A percentile compares a stretch with the other conserved stretches of the same genome.
Evolutionary conservation across 1,140 invertebrate genomes (phyloP).

Genomic region (Apis florea): DNA sequence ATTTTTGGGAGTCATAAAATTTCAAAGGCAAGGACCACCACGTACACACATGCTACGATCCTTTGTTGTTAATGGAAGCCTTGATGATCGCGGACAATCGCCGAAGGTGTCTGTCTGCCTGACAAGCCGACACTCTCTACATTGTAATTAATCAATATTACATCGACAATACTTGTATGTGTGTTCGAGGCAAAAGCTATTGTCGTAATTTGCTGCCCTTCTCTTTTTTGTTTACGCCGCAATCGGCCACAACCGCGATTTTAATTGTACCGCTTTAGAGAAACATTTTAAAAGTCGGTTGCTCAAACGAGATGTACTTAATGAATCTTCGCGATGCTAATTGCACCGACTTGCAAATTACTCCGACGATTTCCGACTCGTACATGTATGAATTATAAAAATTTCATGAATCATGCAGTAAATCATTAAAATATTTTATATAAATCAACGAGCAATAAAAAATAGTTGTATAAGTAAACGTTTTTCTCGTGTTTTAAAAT

Average conservation of each 20-base stretch:
- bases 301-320: slow-evolving; percentile 26
- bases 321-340: slow-evolving; percentile 15
- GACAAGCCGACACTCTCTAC: slow-evolving; percentile 34
- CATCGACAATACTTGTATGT: slow-evolving; percentile 66
- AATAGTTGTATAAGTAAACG: not conserved
- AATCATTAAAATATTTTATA: not conserved
- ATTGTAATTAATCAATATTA: slow-evolving; percentile 77
- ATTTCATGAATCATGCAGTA: not conserved
- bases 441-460: not conserved
- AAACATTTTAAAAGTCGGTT: slow-evolving; percentile 34
- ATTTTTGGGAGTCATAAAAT: not conserved
- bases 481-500: too few species aligned
- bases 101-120: slow-evolving; percentile 41
- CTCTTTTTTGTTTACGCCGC: slow-evolving; percentile 55
- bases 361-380: not conserved
- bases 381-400: not conserved
- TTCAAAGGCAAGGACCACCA: slow-evolving; percentile 12
- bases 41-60: slow-evolving; percentile 1
- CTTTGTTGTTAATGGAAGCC: slow-evolving; percentile 64
- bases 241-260: slow-evolving; percentile 67
- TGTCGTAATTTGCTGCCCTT: slow-evolving; percentile 71
- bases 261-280: slow-evolving; percentile 69
- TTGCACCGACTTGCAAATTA: slow-evolving; percentile 14
- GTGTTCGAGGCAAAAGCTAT: slow-evolving; percentile 62
- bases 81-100: slow-evolving; percentile 60